Evolutionary conservation across 2,797 vertebrate genomes (phyloP), one percentile per base, ranked within the genome.

Genomic region (Anguilla marmorata): DNA sequence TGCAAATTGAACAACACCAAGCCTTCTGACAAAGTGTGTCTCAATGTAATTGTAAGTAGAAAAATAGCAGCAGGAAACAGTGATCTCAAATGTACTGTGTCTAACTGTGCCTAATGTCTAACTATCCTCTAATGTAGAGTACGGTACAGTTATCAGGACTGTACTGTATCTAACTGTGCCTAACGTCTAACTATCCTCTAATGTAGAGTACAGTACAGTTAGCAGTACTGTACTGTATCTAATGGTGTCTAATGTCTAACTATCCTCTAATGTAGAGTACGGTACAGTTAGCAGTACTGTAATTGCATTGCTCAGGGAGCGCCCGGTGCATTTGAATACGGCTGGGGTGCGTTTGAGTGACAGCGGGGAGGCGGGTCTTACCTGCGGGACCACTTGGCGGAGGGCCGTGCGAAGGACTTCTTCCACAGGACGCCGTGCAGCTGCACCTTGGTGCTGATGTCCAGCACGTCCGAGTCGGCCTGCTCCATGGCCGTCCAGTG

Each of bases 381-480:
- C 98, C 98, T 98, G 93, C 97, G 97, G 89, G 98, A 98, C 98
- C 98, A 99, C 90, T 99, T 99, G 92, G 97, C 96, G 0, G 98
- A 99, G 0, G 97, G 96, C 16, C 97, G 97, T 92, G 97, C 98
- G 0, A 99, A 98, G 0, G 98, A 98, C 94, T 97, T 97, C 93
- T 99, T 99, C 98, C 98, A 99, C 92, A 99, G 96, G 52, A 99
- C 97, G 0, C 98, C 98, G 0, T 98, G 97, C 84, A 99, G 96
- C 95, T 99, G 98, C 95, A 99, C 98, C 93, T 99, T 99, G 93
- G 98, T 99, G 95, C 97, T 98, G 95, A 99, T 97, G 93, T 98
- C 98, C 96, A 99, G 90, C 87, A 94, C 96, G 52, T 98, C 97
- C 0, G 96, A 93, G 91, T 99, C 98, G 0, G 97, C 92, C 91